These are phyloP conservation scores for Petrolisthes cinctipes DNA, from an alignment of 2,888 invertebrate species.

Conservation along the genomic window DNA sequence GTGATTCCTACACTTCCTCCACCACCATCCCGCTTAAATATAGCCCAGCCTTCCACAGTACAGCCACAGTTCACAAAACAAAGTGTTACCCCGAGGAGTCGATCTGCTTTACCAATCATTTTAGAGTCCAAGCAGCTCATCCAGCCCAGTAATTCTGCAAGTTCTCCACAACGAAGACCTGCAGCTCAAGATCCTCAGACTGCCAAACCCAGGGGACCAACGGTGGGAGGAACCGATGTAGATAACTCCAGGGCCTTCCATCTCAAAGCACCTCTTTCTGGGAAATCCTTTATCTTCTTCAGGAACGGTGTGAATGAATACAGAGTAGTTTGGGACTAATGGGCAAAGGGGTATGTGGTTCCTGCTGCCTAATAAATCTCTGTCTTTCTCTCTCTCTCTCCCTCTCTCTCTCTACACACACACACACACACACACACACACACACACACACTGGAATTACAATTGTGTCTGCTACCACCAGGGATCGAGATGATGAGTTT, in stretches of 20 bases:
- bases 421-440: too few relatives aligned
- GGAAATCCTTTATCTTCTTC: conserved; percentile 52
- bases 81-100: background rate
- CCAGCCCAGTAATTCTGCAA: background rate
- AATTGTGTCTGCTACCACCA: too few relatives aligned
- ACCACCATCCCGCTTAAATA: background rate
- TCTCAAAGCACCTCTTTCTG: conserved; percentile 3
- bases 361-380: background rate
- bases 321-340: conserved; percentile 41
- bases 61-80: background rate
- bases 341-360: background rate
- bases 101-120: background rate
- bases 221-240: background rate
- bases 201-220: background rate
- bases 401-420: too few relatives aligned
- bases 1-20: background rate
- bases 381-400: background rate
- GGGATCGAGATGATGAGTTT: too few relatives aligned
- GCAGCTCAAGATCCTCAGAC: background rate
- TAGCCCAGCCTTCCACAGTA: background rate
- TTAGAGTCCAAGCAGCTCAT: background rate
- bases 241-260: background rate
- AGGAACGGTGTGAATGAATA: conserved; percentile 37
- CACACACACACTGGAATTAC: too few relatives aligned
- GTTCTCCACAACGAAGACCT: background rate